phyloP scores from a whole-genome alignment of 2,113 vertebrate genomes.

The Trogon surrucura region DNA sequence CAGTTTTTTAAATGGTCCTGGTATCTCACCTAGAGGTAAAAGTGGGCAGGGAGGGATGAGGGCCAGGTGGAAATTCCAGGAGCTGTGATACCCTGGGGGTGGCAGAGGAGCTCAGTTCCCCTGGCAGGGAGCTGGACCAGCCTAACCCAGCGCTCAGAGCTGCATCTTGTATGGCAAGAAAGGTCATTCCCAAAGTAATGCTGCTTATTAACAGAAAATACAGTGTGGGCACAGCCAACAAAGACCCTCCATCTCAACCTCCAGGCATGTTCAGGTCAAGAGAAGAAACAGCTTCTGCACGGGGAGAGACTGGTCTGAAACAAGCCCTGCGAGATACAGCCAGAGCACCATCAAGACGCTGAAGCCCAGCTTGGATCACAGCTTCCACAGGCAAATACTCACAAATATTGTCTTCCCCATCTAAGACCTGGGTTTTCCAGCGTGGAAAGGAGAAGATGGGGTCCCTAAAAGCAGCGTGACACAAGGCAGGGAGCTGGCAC shows the following conservation, averaged over 20 bases:
- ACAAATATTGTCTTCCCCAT: neutral
- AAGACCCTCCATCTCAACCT: neutral
- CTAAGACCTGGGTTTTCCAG: neutral
- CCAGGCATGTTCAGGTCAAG: neutral
- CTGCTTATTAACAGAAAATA: neutral
- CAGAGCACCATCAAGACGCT: neutral
- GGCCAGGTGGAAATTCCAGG: neutral
- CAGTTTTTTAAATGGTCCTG: neutral
- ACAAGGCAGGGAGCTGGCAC: neutral
- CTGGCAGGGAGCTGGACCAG: neutral
- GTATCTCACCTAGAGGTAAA: neutral
- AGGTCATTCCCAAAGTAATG: neutral
- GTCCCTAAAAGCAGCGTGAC: neutral
- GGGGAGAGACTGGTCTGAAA: neutral
- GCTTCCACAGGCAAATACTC: neutral
- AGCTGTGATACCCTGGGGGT: neutral
- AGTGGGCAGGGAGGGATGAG: neutral
- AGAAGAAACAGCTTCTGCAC: neutral
- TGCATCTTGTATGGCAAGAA: neutral
- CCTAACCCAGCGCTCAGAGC: neutral
- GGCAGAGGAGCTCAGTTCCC: neutral
- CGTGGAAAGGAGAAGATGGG: neutral
- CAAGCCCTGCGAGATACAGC: accelerated
- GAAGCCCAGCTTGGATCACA: neutral
- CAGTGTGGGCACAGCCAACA: neutral